A percentile compares a stretch with the other conserved stretches of the same genome.
Evolutionary conservation across 2,797 vertebrate species (phyloP).

Genomic region (Peromyscus melanophrys): DNA sequence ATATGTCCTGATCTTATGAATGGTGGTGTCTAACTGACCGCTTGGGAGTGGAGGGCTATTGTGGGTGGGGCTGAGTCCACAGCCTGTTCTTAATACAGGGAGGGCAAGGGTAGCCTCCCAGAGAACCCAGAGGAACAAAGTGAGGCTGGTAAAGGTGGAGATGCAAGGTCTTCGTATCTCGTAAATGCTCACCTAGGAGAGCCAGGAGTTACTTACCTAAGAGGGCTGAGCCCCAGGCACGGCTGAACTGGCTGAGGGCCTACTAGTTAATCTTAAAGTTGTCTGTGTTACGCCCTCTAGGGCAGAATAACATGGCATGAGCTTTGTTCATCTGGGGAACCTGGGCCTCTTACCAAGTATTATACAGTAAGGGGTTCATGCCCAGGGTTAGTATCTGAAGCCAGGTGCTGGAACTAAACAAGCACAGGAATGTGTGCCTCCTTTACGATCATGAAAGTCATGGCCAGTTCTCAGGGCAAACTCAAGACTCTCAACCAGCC

Average conservation of each 20-base stretch:
- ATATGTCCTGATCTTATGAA: not conserved
- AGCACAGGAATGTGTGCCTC: constrained; percentile 73
- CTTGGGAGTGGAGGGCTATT: not conserved
- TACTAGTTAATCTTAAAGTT: rapidly evolving
- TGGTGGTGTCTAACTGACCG: not conserved
- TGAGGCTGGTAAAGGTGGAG: not conserved
- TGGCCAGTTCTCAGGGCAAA: constrained; percentile 71
- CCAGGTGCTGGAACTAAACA: not conserved
- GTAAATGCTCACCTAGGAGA: not conserved
- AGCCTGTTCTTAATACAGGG: not conserved
- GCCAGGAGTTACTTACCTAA: not conserved
- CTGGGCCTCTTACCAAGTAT: not conserved
- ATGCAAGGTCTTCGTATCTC: not conserved
- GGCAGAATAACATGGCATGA: rapidly evolving
- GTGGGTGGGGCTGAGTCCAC: rapidly evolving
- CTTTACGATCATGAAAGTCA: constrained; percentile 66
- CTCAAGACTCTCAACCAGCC: constrained; percentile 69
- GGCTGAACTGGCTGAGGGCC: not conserved
- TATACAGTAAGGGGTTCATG: rapidly evolving
- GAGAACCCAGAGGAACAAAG: not conserved
- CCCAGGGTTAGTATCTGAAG: not conserved
- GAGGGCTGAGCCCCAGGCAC: not conserved
- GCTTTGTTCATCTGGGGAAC: not conserved
- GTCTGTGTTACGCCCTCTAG: not conserved
- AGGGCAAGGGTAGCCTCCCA: not conserved